A percentile compares a stretch with the other conserved stretches of the same genome.
Evolutionary conservation across 1,140 invertebrate species (phyloP).

Genomic region (Caenorhabditis briggsae): DNA sequence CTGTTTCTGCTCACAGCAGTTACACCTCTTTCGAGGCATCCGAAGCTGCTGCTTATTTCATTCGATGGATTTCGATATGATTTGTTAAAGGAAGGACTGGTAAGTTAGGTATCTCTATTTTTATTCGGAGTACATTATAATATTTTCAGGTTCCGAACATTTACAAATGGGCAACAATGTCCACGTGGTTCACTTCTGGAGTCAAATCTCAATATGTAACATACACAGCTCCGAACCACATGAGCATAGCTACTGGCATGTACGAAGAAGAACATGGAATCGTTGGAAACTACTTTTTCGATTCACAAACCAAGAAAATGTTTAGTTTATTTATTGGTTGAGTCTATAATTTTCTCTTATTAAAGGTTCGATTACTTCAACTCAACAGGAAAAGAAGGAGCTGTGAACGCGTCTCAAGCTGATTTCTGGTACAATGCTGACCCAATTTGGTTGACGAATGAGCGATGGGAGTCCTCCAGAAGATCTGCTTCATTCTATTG

Average conservation of each 20-base stretch:
- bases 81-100: conserved; percentile 51
- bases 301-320: conserved; percentile 52
- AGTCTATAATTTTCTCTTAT: neutral
- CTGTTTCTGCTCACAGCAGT: neutral
- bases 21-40: conserved; percentile 1
- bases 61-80: conserved; percentile 64
- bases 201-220: conserved; percentile 60
- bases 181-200: conserved; percentile 60
- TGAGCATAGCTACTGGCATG: conserved; percentile 61
- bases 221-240: conserved; percentile 63
- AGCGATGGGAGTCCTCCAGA: conserved; percentile 46
- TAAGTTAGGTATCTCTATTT: conserved; percentile 19
- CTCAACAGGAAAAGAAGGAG: conserved; percentile 40
- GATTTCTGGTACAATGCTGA: conserved; percentile 56
- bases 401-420: conserved; percentile 52
- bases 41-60: conserved; percentile 60
- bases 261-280: conserved; percentile 63
- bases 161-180: conserved; percentile 50
- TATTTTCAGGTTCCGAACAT: conserved; percentile 57
- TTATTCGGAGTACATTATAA: neutral
- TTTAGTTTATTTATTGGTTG: neutral
- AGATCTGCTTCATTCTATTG: conserved; percentile 58
- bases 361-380: conserved; percentile 63
- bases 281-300: conserved; percentile 62
- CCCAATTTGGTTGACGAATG: conserved; percentile 62